Percentiles rank a stretch among this genome's conserved stretches.
These are phyloP conservation scores for Podarcis cretensis DNA, from an alignment of 2,113 vertebrate species.

Conservation along the genomic window DNA sequence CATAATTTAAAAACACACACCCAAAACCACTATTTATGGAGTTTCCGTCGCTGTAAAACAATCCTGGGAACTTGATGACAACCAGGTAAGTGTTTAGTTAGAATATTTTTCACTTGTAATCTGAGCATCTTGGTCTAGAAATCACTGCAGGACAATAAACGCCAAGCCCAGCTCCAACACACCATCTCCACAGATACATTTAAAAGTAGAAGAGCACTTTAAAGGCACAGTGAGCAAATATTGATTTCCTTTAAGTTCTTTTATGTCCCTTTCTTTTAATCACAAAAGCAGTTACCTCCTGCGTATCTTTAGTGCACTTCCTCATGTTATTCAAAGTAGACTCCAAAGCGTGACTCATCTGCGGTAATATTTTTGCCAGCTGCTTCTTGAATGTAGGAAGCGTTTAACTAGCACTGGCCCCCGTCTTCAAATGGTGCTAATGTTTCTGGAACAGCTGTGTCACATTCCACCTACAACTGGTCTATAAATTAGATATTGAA, in stretches of 20 bases:
- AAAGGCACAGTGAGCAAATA: slow-evolving; percentile 23
- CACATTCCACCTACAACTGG: slow-evolving; percentile 22
- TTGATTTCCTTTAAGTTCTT: neutral
- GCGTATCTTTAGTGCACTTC: neutral
- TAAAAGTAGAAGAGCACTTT: slow-evolving; percentile 26
- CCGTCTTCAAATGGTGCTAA: slow-evolving; percentile 17
- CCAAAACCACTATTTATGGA: neutral
- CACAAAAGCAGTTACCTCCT: neutral
- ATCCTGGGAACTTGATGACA: neutral
- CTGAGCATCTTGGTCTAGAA: neutral
- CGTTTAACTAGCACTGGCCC: neutral
- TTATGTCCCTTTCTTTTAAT: slow-evolving; percentile 11
- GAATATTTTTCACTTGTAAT: neutral
- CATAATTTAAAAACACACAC: neutral
- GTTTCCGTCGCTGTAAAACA: neutral
- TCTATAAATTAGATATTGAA: neutral
- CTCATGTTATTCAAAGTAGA: slow-evolving; percentile 23
- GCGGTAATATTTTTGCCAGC: slow-evolving; percentile 11
- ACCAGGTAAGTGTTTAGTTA: neutral
- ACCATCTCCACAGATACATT: slow-evolving; percentile 5
- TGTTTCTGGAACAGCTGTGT: slow-evolving; percentile 28
- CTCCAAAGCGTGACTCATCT: neutral
- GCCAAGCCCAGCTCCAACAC: neutral
- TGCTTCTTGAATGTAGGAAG: neutral
- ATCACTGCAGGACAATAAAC: neutral